Base-by-base conservation (phyloP, 2,888 invertebrate genomes). In the Altica lythri region DNA sequence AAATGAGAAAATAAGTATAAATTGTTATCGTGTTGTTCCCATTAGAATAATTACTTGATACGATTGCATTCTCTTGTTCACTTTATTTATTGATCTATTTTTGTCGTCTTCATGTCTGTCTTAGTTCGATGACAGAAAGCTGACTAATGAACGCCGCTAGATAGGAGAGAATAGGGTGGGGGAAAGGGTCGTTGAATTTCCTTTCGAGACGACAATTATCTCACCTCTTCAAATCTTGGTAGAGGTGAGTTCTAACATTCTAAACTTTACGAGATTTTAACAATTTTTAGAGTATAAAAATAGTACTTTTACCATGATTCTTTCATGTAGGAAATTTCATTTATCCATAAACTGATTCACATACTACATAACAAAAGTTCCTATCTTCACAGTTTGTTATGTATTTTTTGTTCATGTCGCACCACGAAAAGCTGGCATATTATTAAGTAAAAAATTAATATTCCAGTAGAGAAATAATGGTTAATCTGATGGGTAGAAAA, bases 11-110 rank as follows among this genome's bases (percentile, higher is more conserved):
- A 57, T 46, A 40, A 54, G 49, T 43, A 45, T 50, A 49, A 58
- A 55, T 52, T 52, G 52, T 52, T 49, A 55, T 53, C 55, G 55
- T 55, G 54, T 52, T 55, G 52, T 55, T 52, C 49, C 58, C 57
- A 57, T 60, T 60, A 55, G 45, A 44, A 51, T 60, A 60, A 60
- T 60, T 60, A 60, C 57, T 57, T 50, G 60, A 55, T 51, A 50
- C 40, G 49, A 40, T 44, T 25, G 34, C 27, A 27, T 2, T 32
- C 22, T 45, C 19, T 34, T n/a, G 8, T 22, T 46, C 34, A 4
- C 30, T n/a, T n/a, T 27, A 27, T n/a, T 6, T 34, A 4, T 27
- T 10, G 25, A 32, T 32, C 13, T 29, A 12, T 53, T 29, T 46
- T 25, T 40, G 38, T 34, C 16, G 4, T 45, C 35, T 30, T 37